phyloP scores from a whole-genome alignment of 2,797 vertebrate genomes.

The Simalia tracyae region DNA sequence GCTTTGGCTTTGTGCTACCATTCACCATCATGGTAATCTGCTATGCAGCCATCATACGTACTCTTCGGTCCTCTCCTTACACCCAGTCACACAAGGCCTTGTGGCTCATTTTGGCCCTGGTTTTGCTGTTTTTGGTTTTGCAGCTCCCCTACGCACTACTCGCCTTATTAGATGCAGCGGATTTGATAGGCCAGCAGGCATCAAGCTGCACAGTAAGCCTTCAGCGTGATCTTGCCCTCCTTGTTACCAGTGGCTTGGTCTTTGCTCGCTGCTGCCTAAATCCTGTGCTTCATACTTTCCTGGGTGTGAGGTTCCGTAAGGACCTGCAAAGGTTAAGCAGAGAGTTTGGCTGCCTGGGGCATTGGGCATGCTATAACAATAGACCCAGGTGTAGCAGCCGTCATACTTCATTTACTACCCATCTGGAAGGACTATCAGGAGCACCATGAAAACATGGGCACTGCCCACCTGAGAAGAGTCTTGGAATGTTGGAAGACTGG shows the following conservation, averaged over 20 bases:
- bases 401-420: slow-evolving; percentile 47
- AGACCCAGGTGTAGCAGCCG: slow-evolving; percentile 44
- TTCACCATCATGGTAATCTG: slow-evolving; percentile 82
- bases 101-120: slow-evolving; percentile 82
- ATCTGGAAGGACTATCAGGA: slow-evolving; percentile 30
- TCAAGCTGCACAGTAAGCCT: slow-evolving; percentile 71
- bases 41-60: slow-evolving; percentile 78
- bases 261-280: slow-evolving; percentile 90
- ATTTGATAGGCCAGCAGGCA: slow-evolving; percentile 58
- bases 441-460: accelerated
- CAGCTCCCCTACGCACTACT: slow-evolving; percentile 89
- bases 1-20: slow-evolving; percentile 81
- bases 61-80: slow-evolving; percentile 72
- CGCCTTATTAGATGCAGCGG: slow-evolving; percentile 75
- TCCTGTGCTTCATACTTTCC: slow-evolving; percentile 87
- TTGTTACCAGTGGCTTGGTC: slow-evolving; percentile 83
- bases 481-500: background rate
- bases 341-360: slow-evolving; percentile 57
- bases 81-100: slow-evolving; percentile 74
- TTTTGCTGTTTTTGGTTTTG: slow-evolving; percentile 83
- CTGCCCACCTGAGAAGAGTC: background rate
- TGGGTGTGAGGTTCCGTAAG: slow-evolving; percentile 85
- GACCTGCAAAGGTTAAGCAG: slow-evolving; percentile 79
- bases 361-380: slow-evolving; percentile 42
- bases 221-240: slow-evolving; percentile 74